These are phyloP conservation scores for Channa striata DNA, from an alignment of 2,797 vertebrate species.

Conservation along the genomic window DNA sequence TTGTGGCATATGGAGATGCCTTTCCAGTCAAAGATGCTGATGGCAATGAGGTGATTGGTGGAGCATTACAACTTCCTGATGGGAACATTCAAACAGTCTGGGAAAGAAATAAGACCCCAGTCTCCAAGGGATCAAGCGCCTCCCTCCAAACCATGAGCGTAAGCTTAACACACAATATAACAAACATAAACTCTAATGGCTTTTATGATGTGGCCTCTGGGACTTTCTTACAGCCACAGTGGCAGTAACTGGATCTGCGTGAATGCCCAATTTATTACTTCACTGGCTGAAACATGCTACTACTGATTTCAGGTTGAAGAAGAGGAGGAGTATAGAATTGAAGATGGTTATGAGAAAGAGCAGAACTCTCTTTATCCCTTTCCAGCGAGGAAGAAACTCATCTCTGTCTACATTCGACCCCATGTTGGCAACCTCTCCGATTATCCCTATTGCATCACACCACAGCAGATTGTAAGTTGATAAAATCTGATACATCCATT, in stretches of 20 bases:
- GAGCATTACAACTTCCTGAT: conserved; percentile 41
- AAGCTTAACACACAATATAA: conserved; percentile 55
- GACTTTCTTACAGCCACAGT: conserved; percentile 3
- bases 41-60: conserved; percentile 76
- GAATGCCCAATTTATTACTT: conserved; percentile 13
- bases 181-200: conserved; percentile 20
- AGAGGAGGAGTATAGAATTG: conserved; percentile 22
- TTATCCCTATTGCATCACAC: conserved; percentile 88
- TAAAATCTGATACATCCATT: background rate
- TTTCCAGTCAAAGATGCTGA: conserved; percentile 86
- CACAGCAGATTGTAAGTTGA: conserved; percentile 88
- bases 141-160: conserved; percentile 71
- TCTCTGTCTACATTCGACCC: conserved; percentile 85
- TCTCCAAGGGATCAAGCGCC: conserved; percentile 56
- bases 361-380: conserved; percentile 30
- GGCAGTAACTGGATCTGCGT: background rate
- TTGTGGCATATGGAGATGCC: conserved; percentile 84
- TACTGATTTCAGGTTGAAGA: conserved; percentile 50
- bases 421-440: conserved; percentile 87
- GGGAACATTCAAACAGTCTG: conserved; percentile 30
- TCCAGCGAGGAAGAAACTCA: conserved; percentile 64
- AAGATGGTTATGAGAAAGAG: conserved; percentile 49
- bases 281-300: conserved; percentile 6
- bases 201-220: conserved; percentile 16
- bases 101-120: conserved; percentile 57